Evolutionary conservation across 2,113 vertebrate species (phyloP), one percentile per base, ranked within the genome.

Genomic region (Okapia johnstoni): DNA sequence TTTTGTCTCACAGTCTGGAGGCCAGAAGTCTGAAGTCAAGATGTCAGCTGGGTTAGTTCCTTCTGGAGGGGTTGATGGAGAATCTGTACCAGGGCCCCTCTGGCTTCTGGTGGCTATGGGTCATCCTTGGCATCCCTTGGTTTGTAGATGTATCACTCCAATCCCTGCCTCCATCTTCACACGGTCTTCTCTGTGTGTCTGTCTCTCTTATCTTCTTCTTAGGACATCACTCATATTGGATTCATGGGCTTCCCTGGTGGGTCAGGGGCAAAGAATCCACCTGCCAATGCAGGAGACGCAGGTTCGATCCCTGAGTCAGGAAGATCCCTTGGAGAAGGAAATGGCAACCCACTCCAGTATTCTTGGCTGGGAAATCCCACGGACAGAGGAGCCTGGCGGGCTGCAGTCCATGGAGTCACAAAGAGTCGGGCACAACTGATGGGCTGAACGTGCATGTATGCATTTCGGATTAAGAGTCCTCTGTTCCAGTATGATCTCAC

Each of bases 161-260:
- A 1, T 30, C 52, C 6, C 57, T 14, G 36, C 33, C 25, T 55
- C 79, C 43, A 15, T 36, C 8, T 10, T 28, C 26, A 5, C 21
- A 4, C 0, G 0, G 6, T 54, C 14, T 76, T 26, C 60, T 25
- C 36, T 16, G 0, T 1, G n/a, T 19, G 57, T 60, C 85, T 26
- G 9, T 0, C 48, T 12, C n/a, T 54, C 36, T 70, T 54, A 60
- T 60, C 26, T 55, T 88, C 73, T 63, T 28, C 4, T 23, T 1
- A 48, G 93, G 40, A 83, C 17, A 30, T 12, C 40, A 11, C n/a
- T n/a, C n/a, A 11, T 16, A 28, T 15, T 61, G 36, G 46, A 60
- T 60, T 28, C 11, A 60, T 60, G 25, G 12, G 11, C 58, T 60
- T 9, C 26, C 58, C 1, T 60, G 58, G 58, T 28, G 26, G 26